These are phyloP conservation scores for Tylochromis polylepis DNA, from an alignment of 2,113 vertebrate species.

Conservation along the genomic window DNA sequence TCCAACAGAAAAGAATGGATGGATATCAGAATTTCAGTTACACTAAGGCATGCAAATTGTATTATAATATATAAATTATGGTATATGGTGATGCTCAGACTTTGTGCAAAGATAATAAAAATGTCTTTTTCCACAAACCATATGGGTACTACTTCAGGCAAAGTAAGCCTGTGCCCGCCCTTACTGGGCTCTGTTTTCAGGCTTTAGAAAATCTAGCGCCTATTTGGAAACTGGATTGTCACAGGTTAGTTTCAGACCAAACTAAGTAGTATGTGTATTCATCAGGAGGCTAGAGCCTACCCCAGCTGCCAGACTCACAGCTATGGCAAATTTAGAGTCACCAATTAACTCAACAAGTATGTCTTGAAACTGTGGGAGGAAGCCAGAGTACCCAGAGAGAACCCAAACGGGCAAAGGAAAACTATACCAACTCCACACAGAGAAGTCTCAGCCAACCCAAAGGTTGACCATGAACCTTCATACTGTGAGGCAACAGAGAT, in stretches of 20 bases:
- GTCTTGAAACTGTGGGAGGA: not conserved
- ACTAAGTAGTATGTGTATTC: not conserved
- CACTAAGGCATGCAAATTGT: not conserved
- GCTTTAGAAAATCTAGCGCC: not conserved
- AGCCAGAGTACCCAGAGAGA: not conserved
- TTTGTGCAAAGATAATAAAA: not conserved
- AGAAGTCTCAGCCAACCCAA: not conserved
- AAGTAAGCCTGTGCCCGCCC: fast-evolving
- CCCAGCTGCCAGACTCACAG: not conserved
- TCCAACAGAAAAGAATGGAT: not conserved
- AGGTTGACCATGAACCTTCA: not conserved
- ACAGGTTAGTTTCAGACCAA: not conserved
- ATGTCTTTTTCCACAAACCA: not conserved
- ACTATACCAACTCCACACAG: not conserved
- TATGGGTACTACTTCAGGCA: not conserved
- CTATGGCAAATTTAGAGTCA: not conserved
- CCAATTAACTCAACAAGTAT: not conserved
- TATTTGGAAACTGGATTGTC: not conserved
- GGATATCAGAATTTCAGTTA: not conserved
- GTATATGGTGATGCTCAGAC: not conserved
- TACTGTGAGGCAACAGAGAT: not conserved
- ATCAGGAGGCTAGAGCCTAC: not conserved
- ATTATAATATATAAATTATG: not conserved
- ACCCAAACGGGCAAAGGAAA: not conserved
- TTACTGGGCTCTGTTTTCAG: not conserved